Evolutionary conservation across 2,113 vertebrate species (phyloP).

Genomic region (Cephalophus harveyi): DNA sequence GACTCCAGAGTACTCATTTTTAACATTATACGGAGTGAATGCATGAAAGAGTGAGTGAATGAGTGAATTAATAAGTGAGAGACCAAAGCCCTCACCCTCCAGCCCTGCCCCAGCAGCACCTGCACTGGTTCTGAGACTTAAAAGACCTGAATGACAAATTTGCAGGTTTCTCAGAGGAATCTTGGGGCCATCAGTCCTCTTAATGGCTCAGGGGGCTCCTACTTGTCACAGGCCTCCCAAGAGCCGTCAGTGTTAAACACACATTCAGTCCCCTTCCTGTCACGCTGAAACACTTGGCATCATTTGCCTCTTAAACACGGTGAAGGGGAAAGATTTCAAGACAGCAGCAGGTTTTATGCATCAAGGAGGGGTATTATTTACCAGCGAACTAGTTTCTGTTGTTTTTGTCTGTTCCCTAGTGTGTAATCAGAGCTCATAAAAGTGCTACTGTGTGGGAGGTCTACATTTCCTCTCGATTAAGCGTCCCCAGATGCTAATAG

Average conservation of each 20-base stretch:
- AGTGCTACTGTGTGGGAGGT: constrained; percentile 72
- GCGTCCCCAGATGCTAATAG: constrained; percentile 63
- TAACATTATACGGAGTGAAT: background rate
- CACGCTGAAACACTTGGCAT: background rate
- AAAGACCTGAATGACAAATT: background rate
- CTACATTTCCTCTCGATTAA: constrained; percentile 62
- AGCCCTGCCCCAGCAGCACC: background rate
- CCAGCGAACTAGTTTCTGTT: background rate
- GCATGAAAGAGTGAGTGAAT: background rate
- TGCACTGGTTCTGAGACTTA: background rate
- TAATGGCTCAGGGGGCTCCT: background rate
- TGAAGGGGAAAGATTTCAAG: background rate
- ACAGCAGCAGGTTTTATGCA: background rate
- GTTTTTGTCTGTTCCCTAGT: constrained; percentile 48
- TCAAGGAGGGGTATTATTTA: constrained; percentile 40
- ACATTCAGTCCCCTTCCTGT: background rate
- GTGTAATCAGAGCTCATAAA: constrained; percentile 67
- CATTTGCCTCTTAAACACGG: background rate
- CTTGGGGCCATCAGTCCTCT: background rate
- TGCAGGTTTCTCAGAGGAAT: background rate
- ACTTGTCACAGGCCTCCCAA: background rate
- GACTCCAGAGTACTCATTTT: background rate
- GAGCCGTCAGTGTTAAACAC: background rate
- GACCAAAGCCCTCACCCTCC: background rate
- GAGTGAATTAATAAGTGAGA: background rate